A percentile compares a stretch with the other conserved stretches of the same genome.
Evolutionary conservation across 2,888 invertebrate genomes (phyloP).

Genomic region (Psylliodes chrysocephalus): DNA sequence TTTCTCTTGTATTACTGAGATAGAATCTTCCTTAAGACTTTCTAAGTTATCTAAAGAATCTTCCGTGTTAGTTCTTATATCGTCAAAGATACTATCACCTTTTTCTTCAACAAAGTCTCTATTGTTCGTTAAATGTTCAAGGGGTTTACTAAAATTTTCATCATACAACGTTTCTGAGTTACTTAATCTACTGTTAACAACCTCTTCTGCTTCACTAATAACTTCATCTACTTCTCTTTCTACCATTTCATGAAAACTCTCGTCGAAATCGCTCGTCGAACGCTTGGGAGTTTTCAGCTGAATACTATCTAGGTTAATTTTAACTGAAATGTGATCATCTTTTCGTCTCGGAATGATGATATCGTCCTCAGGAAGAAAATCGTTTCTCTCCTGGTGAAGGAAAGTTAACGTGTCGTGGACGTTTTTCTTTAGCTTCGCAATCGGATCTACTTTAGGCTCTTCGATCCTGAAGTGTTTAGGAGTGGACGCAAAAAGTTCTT

Average conservation of each 20-base stretch:
- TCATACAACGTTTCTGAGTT: constrained; percentile 27
- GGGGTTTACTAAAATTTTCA: constrained; percentile 35
- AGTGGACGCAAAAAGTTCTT: constrained; percentile 52
- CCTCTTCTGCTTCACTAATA: constrained; percentile 58
- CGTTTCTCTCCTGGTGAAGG: constrained; percentile 63
- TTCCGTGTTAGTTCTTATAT: constrained; percentile 60
- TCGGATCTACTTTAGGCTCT: constrained; percentile 47
- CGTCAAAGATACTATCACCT: constrained; percentile 57
- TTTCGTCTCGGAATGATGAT: constrained; percentile 62
- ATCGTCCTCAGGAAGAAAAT: constrained; percentile 62
- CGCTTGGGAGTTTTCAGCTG: constrained; percentile 51
- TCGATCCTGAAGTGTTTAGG: constrained; percentile 44
- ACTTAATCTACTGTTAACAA: constrained; percentile 56
- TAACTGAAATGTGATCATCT: constrained; percentile 60
- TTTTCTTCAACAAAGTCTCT: constrained; percentile 55
- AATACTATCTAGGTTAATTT: constrained; percentile 58
- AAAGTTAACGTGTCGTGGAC: constrained; percentile 62
- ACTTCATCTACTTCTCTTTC: constrained; percentile 57
- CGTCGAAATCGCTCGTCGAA: constrained; percentile 43
- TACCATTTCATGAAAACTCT: constrained; percentile 41
- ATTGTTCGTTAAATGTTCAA: constrained; percentile 57
- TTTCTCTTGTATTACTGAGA: constrained; percentile 57
- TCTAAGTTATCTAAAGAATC: constrained; percentile 61
- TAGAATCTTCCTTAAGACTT: constrained; percentile 59
- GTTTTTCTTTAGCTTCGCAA: constrained; percentile 59